These are phyloP conservation scores for Glossosoma conforme DNA, from an alignment of 1,140 invertebrate genomes.

Conservation along the genomic window DNA sequence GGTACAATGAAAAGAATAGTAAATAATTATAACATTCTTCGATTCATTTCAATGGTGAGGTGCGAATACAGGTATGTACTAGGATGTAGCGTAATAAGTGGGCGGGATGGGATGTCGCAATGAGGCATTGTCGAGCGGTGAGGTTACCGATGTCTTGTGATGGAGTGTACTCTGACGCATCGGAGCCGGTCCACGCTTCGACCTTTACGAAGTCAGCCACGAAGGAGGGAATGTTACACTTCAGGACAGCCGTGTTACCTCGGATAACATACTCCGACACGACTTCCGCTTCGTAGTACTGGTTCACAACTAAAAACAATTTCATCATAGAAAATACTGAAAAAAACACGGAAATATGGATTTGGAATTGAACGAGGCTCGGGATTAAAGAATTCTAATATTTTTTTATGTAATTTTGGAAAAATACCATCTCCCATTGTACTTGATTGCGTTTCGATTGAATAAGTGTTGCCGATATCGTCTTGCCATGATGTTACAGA, in stretches of 20 bases:
- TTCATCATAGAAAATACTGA: not conserved
- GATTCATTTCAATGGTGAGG: no score
- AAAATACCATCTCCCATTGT: slow-evolving; percentile 60
- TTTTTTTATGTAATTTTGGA: slow-evolving; percentile 6
- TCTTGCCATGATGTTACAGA: slow-evolving; percentile 84
- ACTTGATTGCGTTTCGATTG: slow-evolving; percentile 58
- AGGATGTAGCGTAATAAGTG: no score
- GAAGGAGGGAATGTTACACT: slow-evolving; percentile 89
- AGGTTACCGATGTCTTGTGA: slow-evolving; percentile 46
- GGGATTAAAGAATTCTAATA: not conserved
- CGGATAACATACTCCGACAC: slow-evolving; percentile 90
- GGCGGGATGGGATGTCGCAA: not conserved
- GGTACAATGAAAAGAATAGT: slow-evolving; percentile 5
- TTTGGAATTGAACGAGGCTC: slow-evolving; percentile 11
- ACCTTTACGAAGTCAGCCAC: slow-evolving; percentile 88
- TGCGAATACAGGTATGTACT: no score
- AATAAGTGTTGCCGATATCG: slow-evolving; percentile 56
- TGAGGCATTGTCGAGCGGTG: no score
- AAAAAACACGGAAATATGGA: slow-evolving; percentile 8
- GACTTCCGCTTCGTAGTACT: slow-evolving; percentile 86
- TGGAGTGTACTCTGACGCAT: slow-evolving; percentile 61
- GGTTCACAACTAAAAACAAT: slow-evolving; percentile 70
- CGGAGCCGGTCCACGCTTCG: slow-evolving; percentile 80
- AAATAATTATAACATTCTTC: no score
- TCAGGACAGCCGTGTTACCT: slow-evolving; percentile 86